phyloP scores from a whole-genome alignment of 2,113 vertebrate genomes.

The Stigmatopora nigra region DNA sequence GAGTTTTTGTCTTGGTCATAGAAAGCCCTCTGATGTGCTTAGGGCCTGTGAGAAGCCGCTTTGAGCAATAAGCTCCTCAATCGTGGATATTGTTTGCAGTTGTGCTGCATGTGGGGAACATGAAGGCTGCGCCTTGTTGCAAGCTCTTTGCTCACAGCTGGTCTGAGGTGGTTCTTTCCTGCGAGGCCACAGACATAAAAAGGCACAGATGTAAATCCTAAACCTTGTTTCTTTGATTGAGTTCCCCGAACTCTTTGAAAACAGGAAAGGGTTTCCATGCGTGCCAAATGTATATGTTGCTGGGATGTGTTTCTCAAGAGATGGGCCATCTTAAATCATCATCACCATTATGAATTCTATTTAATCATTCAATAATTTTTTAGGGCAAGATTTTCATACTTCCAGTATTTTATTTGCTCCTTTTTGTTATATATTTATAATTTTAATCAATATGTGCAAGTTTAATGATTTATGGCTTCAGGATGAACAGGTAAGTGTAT shows the following conservation, averaged over 20 bases:
- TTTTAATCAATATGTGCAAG: neutral
- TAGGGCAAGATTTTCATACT: conserved; percentile 11
- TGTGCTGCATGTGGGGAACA: conserved; percentile 48
- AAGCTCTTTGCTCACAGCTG: conserved; percentile 62
- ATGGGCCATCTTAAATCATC: conserved; percentile 29
- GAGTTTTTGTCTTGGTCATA: conserved; percentile 39
- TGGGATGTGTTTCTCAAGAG: conserved; percentile 30
- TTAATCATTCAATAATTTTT: conserved; percentile 22
- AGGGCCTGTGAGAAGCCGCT: conserved; percentile 47
- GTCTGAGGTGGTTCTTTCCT: conserved; percentile 60
- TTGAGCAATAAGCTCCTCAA: conserved; percentile 52
- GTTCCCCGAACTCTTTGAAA: conserved; percentile 66
- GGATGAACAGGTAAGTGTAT: too few species aligned
- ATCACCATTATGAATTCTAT: conserved; percentile 12
- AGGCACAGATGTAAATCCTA: conserved; percentile 70
- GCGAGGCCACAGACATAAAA: conserved; percentile 66
- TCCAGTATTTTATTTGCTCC: conserved; percentile 16
- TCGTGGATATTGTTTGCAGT: conserved; percentile 63
- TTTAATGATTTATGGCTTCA: too few species aligned
- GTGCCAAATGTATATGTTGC: conserved; percentile 16
- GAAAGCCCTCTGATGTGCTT: conserved; percentile 47
- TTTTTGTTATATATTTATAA: conserved; percentile 34
- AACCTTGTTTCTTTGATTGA: conserved; percentile 69
- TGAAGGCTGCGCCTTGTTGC: conserved; percentile 58
- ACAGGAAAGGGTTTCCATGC: conserved; percentile 60